These are phyloP conservation scores for Xerus rutilus DNA, from an alignment of 2,797 vertebrate genomes.

Conservation along the genomic window DNA sequence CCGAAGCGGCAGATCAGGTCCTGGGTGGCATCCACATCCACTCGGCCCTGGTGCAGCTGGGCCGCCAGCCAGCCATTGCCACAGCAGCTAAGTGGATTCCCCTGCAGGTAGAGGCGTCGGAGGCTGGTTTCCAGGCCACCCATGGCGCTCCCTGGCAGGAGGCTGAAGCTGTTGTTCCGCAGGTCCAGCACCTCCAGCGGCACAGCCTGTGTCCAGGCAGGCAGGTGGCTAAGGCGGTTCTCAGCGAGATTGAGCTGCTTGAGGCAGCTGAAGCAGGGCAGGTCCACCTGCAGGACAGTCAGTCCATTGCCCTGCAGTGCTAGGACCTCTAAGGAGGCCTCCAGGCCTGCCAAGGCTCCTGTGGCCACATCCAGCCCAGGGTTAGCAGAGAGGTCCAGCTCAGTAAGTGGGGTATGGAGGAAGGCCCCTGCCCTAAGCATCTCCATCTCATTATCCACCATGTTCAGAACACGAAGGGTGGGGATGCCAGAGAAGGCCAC, in stretches of 20 bases:
- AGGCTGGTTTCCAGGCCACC: constrained; percentile 91
- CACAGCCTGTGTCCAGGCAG: constrained; percentile 90
- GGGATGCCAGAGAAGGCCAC: constrained; percentile 89
- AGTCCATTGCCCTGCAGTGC: constrained; percentile 92
- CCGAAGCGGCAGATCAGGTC: constrained; percentile 90
- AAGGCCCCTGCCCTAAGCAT: constrained; percentile 90
- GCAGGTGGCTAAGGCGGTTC: constrained; percentile 92
- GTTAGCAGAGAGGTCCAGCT: constrained; percentile 95
- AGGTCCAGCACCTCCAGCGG: constrained; percentile 94
- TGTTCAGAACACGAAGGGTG: constrained; percentile 90
- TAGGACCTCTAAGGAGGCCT: constrained; percentile 92
- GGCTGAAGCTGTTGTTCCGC: constrained; percentile 94
- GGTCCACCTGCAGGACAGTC: constrained; percentile 88
- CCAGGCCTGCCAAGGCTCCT: constrained; percentile 92
- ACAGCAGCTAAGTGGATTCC: constrained; percentile 96
- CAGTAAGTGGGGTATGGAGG: constrained; percentile 88
- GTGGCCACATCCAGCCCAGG: constrained; percentile 90
- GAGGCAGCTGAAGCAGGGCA: constrained; percentile 91
- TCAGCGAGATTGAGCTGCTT: constrained; percentile 93
- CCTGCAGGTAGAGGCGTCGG: constrained; percentile 93
- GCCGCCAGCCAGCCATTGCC: constrained; percentile 91
- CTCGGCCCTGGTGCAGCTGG: constrained; percentile 90
- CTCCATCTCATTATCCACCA: constrained; percentile 91
- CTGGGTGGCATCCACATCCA: constrained; percentile 91
- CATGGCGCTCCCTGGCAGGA: constrained; percentile 91